Conservation (phyloP, 2,888 invertebrate species). For the Rambutsinella grinnellia region DNA sequence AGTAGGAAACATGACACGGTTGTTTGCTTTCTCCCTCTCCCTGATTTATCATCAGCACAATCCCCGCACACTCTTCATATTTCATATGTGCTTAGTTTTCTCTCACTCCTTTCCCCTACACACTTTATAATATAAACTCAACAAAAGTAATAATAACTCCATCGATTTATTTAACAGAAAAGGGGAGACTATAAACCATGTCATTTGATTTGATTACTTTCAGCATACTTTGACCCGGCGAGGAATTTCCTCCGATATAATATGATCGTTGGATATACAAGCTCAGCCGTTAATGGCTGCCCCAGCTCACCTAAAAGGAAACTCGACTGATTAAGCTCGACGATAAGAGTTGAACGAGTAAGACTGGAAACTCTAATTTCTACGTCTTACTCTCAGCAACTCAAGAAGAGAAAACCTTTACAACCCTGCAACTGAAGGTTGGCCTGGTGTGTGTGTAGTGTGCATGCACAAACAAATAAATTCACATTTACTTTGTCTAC, state of each 20-base stretch:
- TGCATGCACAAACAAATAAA: neutral
- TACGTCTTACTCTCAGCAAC: neutral
- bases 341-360: neutral
- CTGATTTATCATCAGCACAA: neutral
- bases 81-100: neutral
- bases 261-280: neutral
- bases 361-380: neutral
- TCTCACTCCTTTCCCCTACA: too few species aligned
- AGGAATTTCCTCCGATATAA: neutral
- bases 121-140: neutral
- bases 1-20: neutral
- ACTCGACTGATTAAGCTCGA: neutral
- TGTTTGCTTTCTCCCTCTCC: neutral
- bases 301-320: neutral
- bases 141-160: constrained; percentile 18
- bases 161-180: constrained; percentile 27
- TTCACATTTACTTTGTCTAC: neutral
- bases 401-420: neutral
- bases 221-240: neutral
- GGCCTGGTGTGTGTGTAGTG: neutral
- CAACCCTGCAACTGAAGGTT: neutral
- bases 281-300: neutral
- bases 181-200: neutral
- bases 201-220: neutral
- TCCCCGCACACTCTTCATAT: neutral